phyloP scores from a whole-genome alignment of 2,888 invertebrate species.

The Tenthredo distinguenda region DNA sequence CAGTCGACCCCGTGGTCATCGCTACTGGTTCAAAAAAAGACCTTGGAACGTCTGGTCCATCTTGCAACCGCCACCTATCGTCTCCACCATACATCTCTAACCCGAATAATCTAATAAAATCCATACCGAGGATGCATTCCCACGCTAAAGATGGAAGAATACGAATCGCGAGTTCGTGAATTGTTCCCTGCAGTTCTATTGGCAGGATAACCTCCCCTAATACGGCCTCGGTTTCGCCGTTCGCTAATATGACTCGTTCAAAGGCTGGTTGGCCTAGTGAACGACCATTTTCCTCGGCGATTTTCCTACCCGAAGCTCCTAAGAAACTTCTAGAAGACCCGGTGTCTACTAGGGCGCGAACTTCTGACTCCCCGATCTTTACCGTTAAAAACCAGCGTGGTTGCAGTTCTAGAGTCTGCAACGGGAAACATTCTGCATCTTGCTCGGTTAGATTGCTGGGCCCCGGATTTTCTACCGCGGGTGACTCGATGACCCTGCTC shows the following conservation, averaged over 20 bases:
- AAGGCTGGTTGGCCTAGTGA: neutral
- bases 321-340: neutral
- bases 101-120: neutral
- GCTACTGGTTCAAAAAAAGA: neutral
- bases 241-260: neutral
- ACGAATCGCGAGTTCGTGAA: neutral
- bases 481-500: neutral
- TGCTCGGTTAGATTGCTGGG: neutral
- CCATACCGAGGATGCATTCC: neutral
- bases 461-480: neutral
- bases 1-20: neutral
- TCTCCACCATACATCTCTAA: neutral
- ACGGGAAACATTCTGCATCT: neutral
- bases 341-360: neutral
- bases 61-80: neutral
- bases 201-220: neutral
- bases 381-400: neutral
- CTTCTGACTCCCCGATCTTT: neutral
- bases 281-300: constrained; percentile 41
- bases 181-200: neutral
- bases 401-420: neutral
- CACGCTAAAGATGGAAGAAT: neutral
- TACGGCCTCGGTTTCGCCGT: neutral
- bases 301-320: neutral
- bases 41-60: neutral